Base-by-base conservation (phyloP, 2,888 invertebrate genomes). In the Kryphioiulus occultus region DNA sequence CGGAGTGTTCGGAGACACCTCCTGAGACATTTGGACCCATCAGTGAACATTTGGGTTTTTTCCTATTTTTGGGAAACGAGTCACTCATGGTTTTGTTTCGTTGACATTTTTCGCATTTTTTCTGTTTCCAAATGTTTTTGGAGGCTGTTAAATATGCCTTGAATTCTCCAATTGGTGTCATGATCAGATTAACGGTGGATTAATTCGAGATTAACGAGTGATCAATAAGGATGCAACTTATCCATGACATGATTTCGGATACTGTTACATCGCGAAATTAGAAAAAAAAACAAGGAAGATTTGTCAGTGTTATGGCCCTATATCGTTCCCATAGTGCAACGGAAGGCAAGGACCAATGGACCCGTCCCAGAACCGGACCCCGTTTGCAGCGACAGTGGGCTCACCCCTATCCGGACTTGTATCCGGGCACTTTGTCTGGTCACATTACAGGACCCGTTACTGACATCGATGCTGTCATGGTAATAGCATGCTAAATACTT, bases 361-460 rank as follows among this genome's bases (percentile, higher is more conserved):
- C 39, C n/a, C 35, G 84, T 39, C 35, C 39, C 42, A 42, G 15
- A 39, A 42, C 39, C n/a, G 84, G 84, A 32, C 19, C 84, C 42
- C 84, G 84, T 39, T 42, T 84, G 35, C 84, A 84, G 17, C 32
- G 84, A 5, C 84, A 84, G 42, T 84, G 84, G 84, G 84, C 84
- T 39, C 42, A 84, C 42, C 84, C 84, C 12, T 84, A 84, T 84
- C 84, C 84, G 35, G 84, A 84, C 35, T 22, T 84, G 9, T 84
- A 84, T 35, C 42, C 84, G 2, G 84, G 84, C 0, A 12, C 84
- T 42, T n/a, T 84, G 15, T 84, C 84, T 22, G 84, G 26, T 35
- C 68, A 68, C n/a, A 39, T 84, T n/a, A 84, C 39, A 35, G 84
- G 84, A 84, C 84, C 84, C n/a, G 22, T 84, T 84, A 84, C 84